A percentile compares a stretch with the other conserved stretches of the same genome.
Conservation (phyloP, 2,797 vertebrate genomes). For the Lerista edwardsae region DNA sequence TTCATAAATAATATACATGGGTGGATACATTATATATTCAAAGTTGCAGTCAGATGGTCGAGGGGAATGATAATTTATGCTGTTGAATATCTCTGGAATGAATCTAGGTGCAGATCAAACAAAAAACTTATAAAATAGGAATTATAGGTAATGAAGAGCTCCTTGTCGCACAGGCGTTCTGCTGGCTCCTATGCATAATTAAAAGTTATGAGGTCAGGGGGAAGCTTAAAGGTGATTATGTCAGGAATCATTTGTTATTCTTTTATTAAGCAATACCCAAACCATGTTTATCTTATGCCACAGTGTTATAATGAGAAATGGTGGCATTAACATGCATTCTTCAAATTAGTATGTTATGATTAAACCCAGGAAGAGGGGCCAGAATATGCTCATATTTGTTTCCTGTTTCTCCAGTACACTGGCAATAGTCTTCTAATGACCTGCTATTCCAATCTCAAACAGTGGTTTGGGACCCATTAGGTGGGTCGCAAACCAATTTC, state of each 20-base stretch:
- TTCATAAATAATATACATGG: slow-evolving; percentile 79
- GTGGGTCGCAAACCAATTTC: too few species aligned
- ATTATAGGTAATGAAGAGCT: slow-evolving; percentile 78
- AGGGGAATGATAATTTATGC: slow-evolving; percentile 79
- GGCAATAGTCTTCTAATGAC: slow-evolving; percentile 21
- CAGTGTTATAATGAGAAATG: slow-evolving; percentile 37
- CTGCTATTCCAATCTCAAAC: too few species aligned
- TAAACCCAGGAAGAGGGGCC: slow-evolving; percentile 18
- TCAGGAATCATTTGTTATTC: slow-evolving; percentile 60
- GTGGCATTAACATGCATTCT: slow-evolving; percentile 39
- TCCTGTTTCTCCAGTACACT: not conserved
- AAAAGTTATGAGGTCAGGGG: slow-evolving; percentile 66
- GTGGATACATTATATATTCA: slow-evolving; percentile 74
- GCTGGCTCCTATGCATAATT: slow-evolving; percentile 67
- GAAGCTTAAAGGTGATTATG: slow-evolving; percentile 63
- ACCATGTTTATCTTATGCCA: slow-evolving; percentile 54
- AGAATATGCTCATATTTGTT: slow-evolving; percentile 47
- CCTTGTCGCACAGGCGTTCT: slow-evolving; percentile 66
- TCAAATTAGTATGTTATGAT: slow-evolving; percentile 44
- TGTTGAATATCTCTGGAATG: slow-evolving; percentile 77
- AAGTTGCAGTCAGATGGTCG: slow-evolving; percentile 72
- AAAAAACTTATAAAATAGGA: slow-evolving; percentile 82
- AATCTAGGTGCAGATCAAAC: slow-evolving; percentile 80
- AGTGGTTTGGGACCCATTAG: too few species aligned
- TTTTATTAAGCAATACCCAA: slow-evolving; percentile 50